These are phyloP conservation scores for Philereme transversata DNA, from an alignment of 2,888 invertebrate species.

Conservation along the genomic window DNA sequence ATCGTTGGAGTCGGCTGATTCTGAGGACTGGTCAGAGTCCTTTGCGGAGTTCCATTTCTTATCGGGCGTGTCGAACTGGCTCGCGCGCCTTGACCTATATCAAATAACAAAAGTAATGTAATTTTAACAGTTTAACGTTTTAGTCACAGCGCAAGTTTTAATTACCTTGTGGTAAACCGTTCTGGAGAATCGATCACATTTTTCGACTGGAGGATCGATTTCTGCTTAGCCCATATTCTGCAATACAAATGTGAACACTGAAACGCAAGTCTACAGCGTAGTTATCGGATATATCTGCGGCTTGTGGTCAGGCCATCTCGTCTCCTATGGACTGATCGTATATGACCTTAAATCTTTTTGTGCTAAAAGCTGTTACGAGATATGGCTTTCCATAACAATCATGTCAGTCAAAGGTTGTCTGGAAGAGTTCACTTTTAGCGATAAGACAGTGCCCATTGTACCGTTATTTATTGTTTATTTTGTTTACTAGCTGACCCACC, in stretches of 20 bases:
- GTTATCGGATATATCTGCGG: slow-evolving; percentile 27
- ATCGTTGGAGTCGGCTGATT: slow-evolving; percentile 76
- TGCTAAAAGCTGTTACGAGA: too few relatives aligned
- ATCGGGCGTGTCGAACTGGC: slow-evolving; percentile 53
- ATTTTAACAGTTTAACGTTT: background rate
- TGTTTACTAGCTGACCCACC: too few relatives aligned
- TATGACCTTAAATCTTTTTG: too few relatives aligned
- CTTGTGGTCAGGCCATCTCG: slow-evolving; percentile 28
- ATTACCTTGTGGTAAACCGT: slow-evolving; percentile 30
- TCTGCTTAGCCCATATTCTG: slow-evolving; percentile 77
- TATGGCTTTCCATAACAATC: too few relatives aligned
- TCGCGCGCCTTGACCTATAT: slow-evolving; percentile 55
- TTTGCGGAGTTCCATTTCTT: slow-evolving; percentile 49
- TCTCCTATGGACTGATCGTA: slow-evolving; percentile 9
- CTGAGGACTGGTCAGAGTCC: slow-evolving; percentile 65
- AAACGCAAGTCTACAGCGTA: background rate
- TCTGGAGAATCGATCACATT: slow-evolving; percentile 50
- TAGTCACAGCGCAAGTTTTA: background rate
- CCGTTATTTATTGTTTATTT: too few relatives aligned
- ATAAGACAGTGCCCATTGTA: too few relatives aligned
- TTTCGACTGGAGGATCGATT: slow-evolving; percentile 51
- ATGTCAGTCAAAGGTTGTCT: too few relatives aligned
- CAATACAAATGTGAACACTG: slow-evolving; percentile 30
- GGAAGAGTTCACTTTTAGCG: too few relatives aligned
- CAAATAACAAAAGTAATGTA: slow-evolving; percentile 11